phyloP scores from a whole-genome alignment of 1,140 invertebrate genomes.

The Eulimnadia texana region DNA sequence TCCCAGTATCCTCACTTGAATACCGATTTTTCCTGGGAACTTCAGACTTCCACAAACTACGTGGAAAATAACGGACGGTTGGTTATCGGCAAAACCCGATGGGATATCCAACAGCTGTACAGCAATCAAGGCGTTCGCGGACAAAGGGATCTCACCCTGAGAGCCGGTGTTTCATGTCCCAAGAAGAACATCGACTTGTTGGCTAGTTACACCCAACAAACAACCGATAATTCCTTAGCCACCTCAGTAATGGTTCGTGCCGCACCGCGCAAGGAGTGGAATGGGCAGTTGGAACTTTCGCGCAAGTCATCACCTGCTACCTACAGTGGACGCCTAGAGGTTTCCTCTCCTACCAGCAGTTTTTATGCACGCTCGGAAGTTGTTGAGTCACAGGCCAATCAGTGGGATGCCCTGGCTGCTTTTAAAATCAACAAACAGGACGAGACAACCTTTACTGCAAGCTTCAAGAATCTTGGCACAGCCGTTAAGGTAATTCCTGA shows the following conservation, averaged over 20 bases:
- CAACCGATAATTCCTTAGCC: constrained; percentile 2
- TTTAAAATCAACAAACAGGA: background rate
- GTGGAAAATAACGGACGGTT: constrained; percentile 23
- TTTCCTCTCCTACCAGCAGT: background rate
- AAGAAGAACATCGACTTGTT: constrained; percentile 20
- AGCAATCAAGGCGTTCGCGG: constrained; percentile 15
- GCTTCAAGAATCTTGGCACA: constrained; percentile 7
- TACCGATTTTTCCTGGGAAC: constrained; percentile 23
- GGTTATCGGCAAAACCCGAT: constrained; percentile 19
- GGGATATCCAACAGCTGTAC: constrained; percentile 20
- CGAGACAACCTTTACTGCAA: background rate
- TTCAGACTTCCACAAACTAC: constrained; percentile 22
- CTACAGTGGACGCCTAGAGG: constrained; percentile 7
- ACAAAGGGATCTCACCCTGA: constrained; percentile 19
- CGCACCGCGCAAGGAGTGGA: constrained; percentile 1
- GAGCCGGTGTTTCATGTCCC: constrained; percentile 14
- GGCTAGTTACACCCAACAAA: constrained; percentile 17
- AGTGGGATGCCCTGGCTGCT: background rate
- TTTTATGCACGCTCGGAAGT: constrained; percentile 1
- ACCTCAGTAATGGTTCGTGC: background rate
- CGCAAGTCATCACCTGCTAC: constrained; percentile 1
- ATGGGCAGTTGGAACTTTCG: constrained; percentile 4
- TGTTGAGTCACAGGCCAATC: background rate
- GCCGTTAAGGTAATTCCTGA: constrained; percentile 2
- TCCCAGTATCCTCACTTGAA: constrained; percentile 23